A percentile compares a stretch with the other conserved stretches of the same genome.
Evolutionary conservation across 92 coral and sea anemone species (phyloP).

Genomic region (Parazoanthus atlanticus): DNA sequence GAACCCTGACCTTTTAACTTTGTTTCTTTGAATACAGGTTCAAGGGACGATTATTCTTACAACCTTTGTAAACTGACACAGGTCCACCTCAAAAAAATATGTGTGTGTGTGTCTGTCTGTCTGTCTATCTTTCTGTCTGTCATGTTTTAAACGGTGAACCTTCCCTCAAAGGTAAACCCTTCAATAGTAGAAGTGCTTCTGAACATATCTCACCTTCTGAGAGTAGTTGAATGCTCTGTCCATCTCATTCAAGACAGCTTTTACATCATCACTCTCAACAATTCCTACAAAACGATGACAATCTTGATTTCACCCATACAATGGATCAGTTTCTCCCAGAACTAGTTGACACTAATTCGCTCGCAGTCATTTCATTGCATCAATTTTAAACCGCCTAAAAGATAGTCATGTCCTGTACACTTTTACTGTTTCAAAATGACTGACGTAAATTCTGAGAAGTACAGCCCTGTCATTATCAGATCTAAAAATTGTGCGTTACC

Average conservation of each 20-base stretch:
- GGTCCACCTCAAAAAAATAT: too few species aligned
- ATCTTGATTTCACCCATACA: too few species aligned
- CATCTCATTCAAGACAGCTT: constrained; percentile 86
- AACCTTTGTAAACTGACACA: too few species aligned
- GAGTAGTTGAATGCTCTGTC: constrained; percentile 95
- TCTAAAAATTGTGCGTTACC: neutral
- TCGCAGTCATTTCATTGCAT: neutral
- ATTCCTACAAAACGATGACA: constrained; percentile 57
- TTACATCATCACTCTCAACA: constrained; percentile 91
- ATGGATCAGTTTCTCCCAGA: neutral
- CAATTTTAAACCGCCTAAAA: too few species aligned
- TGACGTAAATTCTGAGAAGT: neutral
- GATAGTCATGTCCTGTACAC: neutral
- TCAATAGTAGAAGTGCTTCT: neutral
- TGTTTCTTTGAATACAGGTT: too few species aligned
- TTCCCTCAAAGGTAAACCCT: neutral
- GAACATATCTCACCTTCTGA: constrained; percentile 72
- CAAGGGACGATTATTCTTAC: too few species aligned
- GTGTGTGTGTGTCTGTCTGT: too few species aligned
- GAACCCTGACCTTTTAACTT: too few species aligned
- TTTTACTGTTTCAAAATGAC: too few species aligned
- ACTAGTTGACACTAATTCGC: neutral
- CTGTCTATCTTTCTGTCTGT: neutral
- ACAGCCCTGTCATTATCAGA: neutral
- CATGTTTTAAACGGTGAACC: neutral